phyloP scores from a whole-genome alignment of 2,113 vertebrate species.

The Sigmodon hispidus region DNA sequence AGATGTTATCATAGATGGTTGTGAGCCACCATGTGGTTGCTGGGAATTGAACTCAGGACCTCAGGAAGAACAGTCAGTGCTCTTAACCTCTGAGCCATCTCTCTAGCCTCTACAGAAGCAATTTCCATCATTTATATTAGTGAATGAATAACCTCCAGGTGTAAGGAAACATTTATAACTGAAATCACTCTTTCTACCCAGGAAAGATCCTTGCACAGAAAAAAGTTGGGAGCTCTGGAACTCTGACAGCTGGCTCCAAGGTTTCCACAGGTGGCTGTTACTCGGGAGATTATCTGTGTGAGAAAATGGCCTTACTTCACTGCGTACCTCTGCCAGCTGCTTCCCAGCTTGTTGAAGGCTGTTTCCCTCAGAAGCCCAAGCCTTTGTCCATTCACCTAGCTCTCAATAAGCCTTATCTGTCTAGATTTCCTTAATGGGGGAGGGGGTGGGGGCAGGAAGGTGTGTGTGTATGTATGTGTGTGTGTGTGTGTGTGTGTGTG shows the following conservation, averaged over 20 bases:
- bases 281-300: background rate
- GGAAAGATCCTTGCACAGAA: background rate
- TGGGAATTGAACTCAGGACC: no score
- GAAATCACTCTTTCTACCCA: background rate
- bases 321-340: background rate
- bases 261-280: background rate
- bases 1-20: no score
- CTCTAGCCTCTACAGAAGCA: background rate
- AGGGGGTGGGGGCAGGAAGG: rapidly evolving
- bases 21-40: no score
- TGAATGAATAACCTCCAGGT: background rate
- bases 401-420: background rate
- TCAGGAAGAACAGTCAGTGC: no score
- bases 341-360: background rate
- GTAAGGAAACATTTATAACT: background rate
- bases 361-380: background rate
- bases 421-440: background rate
- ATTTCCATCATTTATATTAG: background rate
- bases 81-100: no score
- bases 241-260: background rate
- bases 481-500: background rate
- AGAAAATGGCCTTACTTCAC: background rate
- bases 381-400: background rate
- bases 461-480: no score
- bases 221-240: background rate